These are phyloP conservation scores for Brachirus orientalis DNA, from an alignment of 2,113 vertebrate genomes.

Conservation along the genomic window DNA sequence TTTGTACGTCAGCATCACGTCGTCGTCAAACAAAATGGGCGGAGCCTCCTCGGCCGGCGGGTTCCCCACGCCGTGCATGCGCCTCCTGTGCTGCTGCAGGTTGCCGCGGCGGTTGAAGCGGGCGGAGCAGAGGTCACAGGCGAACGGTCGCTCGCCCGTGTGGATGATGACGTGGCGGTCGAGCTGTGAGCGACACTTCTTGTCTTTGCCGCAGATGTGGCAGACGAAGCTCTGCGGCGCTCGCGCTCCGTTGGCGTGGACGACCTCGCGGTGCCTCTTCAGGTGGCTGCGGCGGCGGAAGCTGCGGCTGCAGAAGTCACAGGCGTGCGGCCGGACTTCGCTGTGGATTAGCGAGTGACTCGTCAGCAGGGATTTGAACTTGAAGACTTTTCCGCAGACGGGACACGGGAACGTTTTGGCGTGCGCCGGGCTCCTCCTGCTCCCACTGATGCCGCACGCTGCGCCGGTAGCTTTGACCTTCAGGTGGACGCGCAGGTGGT, in stretches of 20 bases:
- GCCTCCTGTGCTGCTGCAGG: conserved; percentile 68
- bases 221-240: conserved; percentile 57
- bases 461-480: background rate
- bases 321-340: conserved; percentile 54
- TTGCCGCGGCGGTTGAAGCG: conserved; percentile 69
- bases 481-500: conserved; percentile 59
- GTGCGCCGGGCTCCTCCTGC: rapidly evolving
- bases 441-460: rapidly evolving
- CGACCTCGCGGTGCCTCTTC: conserved; percentile 60
- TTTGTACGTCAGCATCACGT: conserved; percentile 26
- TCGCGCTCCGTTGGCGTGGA: conserved; percentile 61
- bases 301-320: conserved; percentile 66
- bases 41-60: background rate
- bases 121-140: conserved; percentile 61
- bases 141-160: conserved; percentile 62
- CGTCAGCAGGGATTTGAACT: conserved; percentile 56
- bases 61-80: conserved; percentile 55
- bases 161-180: conserved; percentile 68
- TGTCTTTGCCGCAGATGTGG: conserved; percentile 71
- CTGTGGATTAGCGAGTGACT: conserved; percentile 64
- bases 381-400: conserved; percentile 55
- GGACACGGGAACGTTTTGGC: conserved; percentile 41
- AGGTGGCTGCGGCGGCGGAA: conserved; percentile 71
- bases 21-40: conserved; percentile 55
- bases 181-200: conserved; percentile 74